Evolutionary conservation across 1,140 invertebrate genomes (phyloP).

Genomic region (Camponotus pennsylvanicus): DNA sequence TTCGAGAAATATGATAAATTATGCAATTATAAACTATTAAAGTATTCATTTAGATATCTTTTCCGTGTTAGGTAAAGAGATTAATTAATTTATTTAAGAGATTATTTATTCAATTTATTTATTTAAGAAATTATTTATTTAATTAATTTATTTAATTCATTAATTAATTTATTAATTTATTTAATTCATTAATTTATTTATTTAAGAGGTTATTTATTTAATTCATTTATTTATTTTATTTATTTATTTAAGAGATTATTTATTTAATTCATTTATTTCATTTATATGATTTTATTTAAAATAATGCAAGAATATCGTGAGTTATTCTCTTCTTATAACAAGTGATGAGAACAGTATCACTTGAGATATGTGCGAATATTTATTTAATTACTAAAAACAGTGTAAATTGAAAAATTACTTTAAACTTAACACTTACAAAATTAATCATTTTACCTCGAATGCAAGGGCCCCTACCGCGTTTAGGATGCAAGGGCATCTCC

Average conservation of each 20-base stretch:
- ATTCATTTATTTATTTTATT: neutral
- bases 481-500: neutral
- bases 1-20: neutral
- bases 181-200: too few species aligned
- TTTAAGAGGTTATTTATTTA: too few species aligned
- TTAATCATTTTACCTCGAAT: neutral
- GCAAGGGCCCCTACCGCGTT: neutral
- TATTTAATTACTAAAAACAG: neutral
- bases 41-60: neutral
- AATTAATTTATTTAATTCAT: too few species aligned
- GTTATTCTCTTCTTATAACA: neutral
- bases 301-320: neutral
- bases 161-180: too few species aligned
- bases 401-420: neutral
- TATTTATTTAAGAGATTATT: too few species aligned
- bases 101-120: neutral
- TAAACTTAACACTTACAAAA: neutral
- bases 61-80: neutral
- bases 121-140: too few species aligned
- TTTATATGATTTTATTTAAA: constrained; percentile 9
- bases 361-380: neutral
- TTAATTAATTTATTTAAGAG: neutral
- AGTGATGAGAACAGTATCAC: neutral
- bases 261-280: neutral
- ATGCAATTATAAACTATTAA: neutral